A percentile compares a stretch with the other conserved stretches of the same genome.
These are phyloP conservation scores for Rhopalosiphum nymphaeae DNA, from an alignment of 2,888 invertebrate species.

Conservation along the genomic window DNA sequence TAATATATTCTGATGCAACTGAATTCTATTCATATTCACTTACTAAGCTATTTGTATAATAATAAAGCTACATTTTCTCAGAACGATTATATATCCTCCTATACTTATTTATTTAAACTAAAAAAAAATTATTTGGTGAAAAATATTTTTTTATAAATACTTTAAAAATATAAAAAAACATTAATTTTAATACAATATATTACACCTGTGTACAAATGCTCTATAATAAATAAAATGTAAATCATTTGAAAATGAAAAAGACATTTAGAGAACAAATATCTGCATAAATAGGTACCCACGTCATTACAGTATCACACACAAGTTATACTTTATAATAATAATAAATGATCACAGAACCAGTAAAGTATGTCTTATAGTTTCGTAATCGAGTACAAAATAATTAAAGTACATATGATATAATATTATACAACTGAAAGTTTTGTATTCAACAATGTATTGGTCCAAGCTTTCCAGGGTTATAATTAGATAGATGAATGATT, in stretches of 20 bases:
- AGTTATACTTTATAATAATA: neutral
- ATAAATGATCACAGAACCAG: neutral
- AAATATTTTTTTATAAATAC: neutral
- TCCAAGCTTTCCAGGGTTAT: neutral
- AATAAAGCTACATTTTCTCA: neutral
- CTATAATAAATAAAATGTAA: neutral
- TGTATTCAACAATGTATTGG: neutral
- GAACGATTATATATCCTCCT: neutral
- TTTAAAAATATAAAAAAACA: neutral
- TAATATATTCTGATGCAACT: neutral
- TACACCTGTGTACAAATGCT: neutral
- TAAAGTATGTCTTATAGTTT: neutral
- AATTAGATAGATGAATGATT: neutral
- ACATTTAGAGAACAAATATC: neutral
- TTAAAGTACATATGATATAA: neutral
- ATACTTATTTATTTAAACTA: neutral
- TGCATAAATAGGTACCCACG: neutral
- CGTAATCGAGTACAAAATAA: conserved; percentile 13
- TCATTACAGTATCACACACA: neutral
- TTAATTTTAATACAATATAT: neutral
- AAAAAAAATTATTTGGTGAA: neutral
- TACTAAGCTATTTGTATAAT: neutral
- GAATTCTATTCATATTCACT: neutral
- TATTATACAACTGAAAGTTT: neutral
- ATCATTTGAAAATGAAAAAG: neutral